Percentiles rank a stretch among this genome's conserved stretches.
These are phyloP conservation scores for Lasioglossum baleicum DNA, from an alignment of 1,140 invertebrate species.

Conservation along the genomic window DNA sequence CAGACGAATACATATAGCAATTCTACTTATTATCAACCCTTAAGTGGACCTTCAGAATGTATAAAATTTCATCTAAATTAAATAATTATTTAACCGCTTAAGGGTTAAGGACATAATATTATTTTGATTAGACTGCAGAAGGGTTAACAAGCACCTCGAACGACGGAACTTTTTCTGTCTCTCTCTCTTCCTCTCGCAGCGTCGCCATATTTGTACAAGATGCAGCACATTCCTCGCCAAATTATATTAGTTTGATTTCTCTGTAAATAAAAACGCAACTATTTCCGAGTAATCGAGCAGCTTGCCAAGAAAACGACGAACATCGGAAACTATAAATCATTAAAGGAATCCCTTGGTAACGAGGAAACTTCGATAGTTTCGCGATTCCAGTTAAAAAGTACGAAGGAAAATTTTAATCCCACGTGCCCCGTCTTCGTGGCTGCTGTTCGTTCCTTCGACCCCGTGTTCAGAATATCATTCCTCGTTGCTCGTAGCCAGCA, in stretches of 20 bases:
- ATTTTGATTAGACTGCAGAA: not conserved
- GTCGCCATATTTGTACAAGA: not conserved
- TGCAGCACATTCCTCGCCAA: not conserved
- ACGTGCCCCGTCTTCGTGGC: not conserved
- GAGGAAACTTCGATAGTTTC: not conserved
- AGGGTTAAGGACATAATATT: too few relatives aligned
- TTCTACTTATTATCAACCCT: too few relatives aligned
- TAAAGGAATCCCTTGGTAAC: not conserved
- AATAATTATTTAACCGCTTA: not conserved
- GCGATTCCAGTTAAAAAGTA: not conserved
- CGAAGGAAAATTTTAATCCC: not conserved
- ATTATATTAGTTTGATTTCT: not conserved
- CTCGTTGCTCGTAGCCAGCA: not conserved
- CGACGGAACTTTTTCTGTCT: not conserved
- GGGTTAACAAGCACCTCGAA: not conserved
- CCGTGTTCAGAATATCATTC: not conserved
- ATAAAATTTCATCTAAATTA: too few relatives aligned
- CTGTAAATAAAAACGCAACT: not conserved
- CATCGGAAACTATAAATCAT: not conserved
- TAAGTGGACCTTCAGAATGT: too few relatives aligned
- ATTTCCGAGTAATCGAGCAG: not conserved
- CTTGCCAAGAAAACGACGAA: not conserved
- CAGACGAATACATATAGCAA: too few relatives aligned
- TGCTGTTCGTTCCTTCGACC: not conserved
- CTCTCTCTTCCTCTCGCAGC: too few relatives aligned